Evolutionary conservation across 1,140 invertebrate genomes (phyloP).

Genomic region (Caerostris extrusa): DNA sequence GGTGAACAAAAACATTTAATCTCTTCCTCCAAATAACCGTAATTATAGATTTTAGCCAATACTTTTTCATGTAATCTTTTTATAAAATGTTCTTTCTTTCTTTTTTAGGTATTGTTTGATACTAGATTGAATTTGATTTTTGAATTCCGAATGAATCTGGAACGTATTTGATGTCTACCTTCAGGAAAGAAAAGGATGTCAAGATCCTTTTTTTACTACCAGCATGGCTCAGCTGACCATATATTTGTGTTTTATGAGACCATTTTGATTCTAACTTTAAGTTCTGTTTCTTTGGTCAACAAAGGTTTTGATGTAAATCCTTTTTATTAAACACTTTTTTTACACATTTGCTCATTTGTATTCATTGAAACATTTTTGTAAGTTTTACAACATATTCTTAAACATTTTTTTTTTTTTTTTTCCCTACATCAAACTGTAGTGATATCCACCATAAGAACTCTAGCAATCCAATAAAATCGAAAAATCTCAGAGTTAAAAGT

Average conservation of each 20-base stretch:
- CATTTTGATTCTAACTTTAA: slow-evolving; percentile 18
- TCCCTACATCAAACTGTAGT: too few species aligned
- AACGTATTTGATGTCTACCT: background rate
- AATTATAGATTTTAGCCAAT: too few species aligned
- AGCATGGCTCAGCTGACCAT: background rate
- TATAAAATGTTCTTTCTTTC: background rate
- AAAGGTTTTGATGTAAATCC: slow-evolving; percentile 34
- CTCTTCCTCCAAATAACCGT: too few species aligned
- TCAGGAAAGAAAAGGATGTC: background rate
- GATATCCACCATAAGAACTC: too few species aligned
- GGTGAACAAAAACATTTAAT: too few species aligned
- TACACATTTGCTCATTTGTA: background rate
- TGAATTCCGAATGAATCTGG: slow-evolving; percentile 19
- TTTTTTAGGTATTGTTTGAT: background rate
- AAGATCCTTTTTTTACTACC: background rate
- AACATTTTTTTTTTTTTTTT: too few species aligned
- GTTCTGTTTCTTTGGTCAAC: background rate
- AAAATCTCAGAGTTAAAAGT: too few species aligned
- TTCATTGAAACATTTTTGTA: too few species aligned
- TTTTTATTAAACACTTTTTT: slow-evolving; percentile 6
- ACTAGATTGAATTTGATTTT: slow-evolving; percentile 43
- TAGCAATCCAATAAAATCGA: too few species aligned
- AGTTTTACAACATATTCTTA: too few species aligned
- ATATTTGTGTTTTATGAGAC: slow-evolving; percentile 45
- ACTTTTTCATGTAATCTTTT: background rate